Conservation (phyloP, 2,888 invertebrate genomes). For the Metacarcinus magister region DNA sequence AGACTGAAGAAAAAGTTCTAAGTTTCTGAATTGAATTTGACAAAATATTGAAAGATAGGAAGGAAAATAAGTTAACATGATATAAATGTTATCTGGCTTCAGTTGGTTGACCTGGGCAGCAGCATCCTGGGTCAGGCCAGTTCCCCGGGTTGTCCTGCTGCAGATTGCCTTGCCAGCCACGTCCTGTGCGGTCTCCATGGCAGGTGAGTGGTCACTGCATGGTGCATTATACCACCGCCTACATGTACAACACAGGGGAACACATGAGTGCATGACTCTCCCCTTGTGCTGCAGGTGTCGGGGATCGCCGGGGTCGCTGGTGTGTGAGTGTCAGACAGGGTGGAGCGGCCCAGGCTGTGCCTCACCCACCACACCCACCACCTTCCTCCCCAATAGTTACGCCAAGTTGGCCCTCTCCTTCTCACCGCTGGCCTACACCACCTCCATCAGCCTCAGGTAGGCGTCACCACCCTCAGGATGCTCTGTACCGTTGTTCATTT, state of each 20-base stretch:
- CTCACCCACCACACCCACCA: conserved; percentile 67
- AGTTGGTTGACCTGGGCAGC: conserved; percentile 64
- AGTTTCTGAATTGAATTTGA: not conserved
- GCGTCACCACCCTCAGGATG: not conserved
- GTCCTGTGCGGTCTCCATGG: conserved; percentile 56
- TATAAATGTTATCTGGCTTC: not conserved
- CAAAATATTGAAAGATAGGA: not conserved
- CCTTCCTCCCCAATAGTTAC: conserved; percentile 76
- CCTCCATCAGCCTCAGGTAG: conserved; percentile 76
- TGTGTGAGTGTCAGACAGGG: conserved; percentile 78
- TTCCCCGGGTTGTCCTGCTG: conserved; percentile 60
- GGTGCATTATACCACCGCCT: not conserved
- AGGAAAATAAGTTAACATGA: not conserved
- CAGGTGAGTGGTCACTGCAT: not conserved
- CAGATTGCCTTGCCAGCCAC: conserved; percentile 57
- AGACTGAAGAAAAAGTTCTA: not conserved
- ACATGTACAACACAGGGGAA: not conserved
- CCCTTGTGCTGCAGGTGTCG: conserved; percentile 62
- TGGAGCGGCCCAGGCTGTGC: conserved; percentile 68
- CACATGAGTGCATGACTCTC: not conserved
- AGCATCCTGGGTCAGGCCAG: conserved; percentile 43
- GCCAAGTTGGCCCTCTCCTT: conserved; percentile 80
- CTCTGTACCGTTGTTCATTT: not conserved
- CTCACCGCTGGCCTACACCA: conserved; percentile 74
- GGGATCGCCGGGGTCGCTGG: conserved; percentile 75